phyloP scores from a whole-genome alignment of 2,797 vertebrate genomes.

The Ispidina lecontei region DNA sequence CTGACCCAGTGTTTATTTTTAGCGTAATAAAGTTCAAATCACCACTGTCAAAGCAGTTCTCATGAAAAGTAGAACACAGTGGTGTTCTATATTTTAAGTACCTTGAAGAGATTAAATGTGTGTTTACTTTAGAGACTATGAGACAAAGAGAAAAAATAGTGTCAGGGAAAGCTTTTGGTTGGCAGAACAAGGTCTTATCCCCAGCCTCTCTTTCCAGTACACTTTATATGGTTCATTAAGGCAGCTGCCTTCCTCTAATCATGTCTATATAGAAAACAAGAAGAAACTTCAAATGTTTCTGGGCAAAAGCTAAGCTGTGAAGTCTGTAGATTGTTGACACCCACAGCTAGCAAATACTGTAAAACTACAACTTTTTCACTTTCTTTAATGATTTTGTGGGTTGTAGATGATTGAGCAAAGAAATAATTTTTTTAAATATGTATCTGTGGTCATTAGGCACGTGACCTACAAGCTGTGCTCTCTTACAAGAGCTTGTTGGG shows the following conservation, averaged over 20 bases:
- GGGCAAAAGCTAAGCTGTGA: not conserved
- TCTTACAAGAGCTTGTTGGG: not conserved
- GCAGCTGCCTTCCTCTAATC: not conserved
- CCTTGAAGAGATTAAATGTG: not conserved
- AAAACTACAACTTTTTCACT: not conserved
- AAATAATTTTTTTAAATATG: not conserved
- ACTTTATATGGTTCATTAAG: not conserved
- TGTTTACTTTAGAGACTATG: not conserved
- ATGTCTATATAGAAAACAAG: not conserved
- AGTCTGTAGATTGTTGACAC: not conserved
- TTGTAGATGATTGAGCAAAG: not conserved
- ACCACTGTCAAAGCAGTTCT: not conserved
- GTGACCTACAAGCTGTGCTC: not conserved
- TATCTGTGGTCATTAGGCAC: accelerated
- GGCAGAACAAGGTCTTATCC: not conserved
- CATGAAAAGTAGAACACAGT: not conserved
- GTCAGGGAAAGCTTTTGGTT: not conserved
- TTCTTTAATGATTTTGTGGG: not conserved
- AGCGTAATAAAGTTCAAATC: not conserved
- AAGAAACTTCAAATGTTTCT: not conserved
- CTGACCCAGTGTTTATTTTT: not conserved
- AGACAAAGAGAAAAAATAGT: not conserved
- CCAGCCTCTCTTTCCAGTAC: not conserved
- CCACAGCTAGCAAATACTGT: not conserved
- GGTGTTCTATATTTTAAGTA: not conserved